phyloP scores from a whole-genome alignment of 2,113 vertebrate species.

The Neofelis nebulosa region DNA sequence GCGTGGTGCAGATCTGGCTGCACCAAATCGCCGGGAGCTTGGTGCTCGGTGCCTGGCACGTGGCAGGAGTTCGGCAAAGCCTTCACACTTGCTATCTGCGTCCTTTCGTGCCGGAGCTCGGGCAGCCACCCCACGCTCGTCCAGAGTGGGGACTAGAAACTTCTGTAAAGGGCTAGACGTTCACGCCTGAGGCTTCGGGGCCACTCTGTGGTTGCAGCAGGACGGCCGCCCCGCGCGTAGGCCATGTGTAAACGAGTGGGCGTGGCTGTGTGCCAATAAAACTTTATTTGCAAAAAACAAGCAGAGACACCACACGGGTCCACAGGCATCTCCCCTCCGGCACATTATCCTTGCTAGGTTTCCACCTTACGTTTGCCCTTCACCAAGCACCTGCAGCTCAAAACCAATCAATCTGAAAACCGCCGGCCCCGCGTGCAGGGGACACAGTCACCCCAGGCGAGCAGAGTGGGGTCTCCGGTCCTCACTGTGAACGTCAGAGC shows the following conservation, averaged over 20 bases:
- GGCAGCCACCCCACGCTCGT: background rate
- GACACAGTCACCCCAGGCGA: too few relatives aligned
- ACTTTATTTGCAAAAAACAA: background rate
- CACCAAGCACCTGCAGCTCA: background rate
- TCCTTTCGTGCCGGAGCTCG: background rate
- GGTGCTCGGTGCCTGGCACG: background rate
- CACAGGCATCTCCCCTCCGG: background rate
- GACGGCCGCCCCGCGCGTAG: background rate
- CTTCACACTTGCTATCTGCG: background rate
- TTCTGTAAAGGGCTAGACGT: background rate
- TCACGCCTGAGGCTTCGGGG: too few relatives aligned
- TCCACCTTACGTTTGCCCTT: background rate
- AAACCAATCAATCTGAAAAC: background rate
- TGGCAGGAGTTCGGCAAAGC: fast-evolving
- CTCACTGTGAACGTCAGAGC: too few relatives aligned
- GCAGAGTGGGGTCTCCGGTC: fast-evolving
- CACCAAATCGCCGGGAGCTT: background rate
- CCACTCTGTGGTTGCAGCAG: background rate
- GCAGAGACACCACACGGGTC: background rate
- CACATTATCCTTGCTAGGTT: fast-evolving
- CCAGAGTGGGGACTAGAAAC: background rate
- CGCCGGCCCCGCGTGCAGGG: too few relatives aligned
- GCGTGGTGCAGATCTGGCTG: background rate
- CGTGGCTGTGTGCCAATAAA: background rate
- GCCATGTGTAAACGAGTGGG: background rate